These are phyloP conservation scores for Pharmacophagus antenor DNA, from an alignment of 2,888 invertebrate species.

Conservation along the genomic window DNA sequence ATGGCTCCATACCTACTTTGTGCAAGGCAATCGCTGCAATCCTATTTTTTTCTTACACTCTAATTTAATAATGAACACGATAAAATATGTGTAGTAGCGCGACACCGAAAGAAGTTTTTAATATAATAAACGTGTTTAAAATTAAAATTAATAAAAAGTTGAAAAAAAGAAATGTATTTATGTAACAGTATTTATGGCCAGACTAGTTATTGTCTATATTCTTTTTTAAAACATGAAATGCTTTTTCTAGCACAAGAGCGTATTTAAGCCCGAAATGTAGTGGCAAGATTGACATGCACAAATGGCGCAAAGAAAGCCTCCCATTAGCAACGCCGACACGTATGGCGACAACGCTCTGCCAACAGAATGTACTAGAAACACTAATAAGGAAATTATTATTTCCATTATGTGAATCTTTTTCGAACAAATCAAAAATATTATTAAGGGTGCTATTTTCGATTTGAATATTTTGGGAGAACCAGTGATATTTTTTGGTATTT, in stretches of 20 bases:
- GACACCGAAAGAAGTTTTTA: too few relatives aligned
- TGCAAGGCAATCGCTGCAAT: too few relatives aligned
- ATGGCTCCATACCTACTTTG: too few relatives aligned
- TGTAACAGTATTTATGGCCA: too few relatives aligned
- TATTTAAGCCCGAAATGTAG: slow-evolving; percentile 18
- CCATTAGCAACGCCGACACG: slow-evolving; percentile 43
- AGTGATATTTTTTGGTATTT: too few relatives aligned
- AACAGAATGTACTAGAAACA: slow-evolving; percentile 38
- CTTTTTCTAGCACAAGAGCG: slow-evolving; percentile 9
- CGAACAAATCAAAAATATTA: background rate
- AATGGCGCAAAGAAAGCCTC: slow-evolving; percentile 38
- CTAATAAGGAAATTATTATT: slow-evolving; percentile 30
- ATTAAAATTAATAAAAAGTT: too few relatives aligned
- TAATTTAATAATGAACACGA: too few relatives aligned
- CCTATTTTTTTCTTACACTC: too few relatives aligned
- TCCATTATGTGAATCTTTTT: background rate
- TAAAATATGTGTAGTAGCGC: too few relatives aligned
- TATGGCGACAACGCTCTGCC: slow-evolving; percentile 34
- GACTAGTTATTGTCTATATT: background rate
- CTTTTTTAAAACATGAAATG: background rate
- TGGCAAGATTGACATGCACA: slow-evolving; percentile 28
- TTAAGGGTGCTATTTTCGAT: background rate
- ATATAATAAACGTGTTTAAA: too few relatives aligned
- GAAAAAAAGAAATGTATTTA: too few relatives aligned
- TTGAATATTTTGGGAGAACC: too few relatives aligned